Conservation (phyloP, 2,888 invertebrate species). For the Lottia gigantea region DNA sequence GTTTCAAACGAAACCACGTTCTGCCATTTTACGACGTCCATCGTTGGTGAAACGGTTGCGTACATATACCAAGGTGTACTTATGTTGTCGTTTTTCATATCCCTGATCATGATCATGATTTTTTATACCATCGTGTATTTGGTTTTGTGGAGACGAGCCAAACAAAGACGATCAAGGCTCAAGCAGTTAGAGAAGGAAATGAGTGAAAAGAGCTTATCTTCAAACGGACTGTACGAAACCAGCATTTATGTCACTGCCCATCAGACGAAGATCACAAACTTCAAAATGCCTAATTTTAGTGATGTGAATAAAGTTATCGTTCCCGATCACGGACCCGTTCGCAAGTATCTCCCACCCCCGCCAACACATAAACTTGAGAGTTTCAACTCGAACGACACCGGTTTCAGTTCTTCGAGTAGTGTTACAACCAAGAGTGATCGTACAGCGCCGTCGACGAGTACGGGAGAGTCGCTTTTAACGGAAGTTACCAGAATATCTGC, state of each 20-base stretch:
- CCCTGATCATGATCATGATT: conserved; percentile 40
- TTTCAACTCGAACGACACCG: too few species aligned
- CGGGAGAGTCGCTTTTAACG: background rate
- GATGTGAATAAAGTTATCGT: too few species aligned
- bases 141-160: conserved; percentile 45
- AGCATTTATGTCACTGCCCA: background rate
- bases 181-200: background rate
- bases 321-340: too few species aligned
- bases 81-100: conserved; percentile 36
- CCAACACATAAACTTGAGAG: too few species aligned
- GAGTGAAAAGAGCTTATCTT: background rate
- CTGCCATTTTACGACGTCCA: conserved; percentile 50
- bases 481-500: background rate
- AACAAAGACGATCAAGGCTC: conserved; percentile 9
- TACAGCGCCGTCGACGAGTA: background rate
- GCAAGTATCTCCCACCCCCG: too few species aligned
- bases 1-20: conserved; percentile 30
- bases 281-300: too few species aligned
- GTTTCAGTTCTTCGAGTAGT: background rate
- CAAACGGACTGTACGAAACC: background rate
- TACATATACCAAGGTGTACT: conserved; percentile 40
- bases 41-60: conserved; percentile 36
- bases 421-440: background rate
- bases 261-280: too few species aligned
- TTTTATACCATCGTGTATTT: conserved; percentile 47